Percentiles rank a stretch among this genome's conserved stretches.
Evolutionary conservation across 2,113 vertebrate species (phyloP).

Genomic region (Xiphorhynchus elegans): DNA sequence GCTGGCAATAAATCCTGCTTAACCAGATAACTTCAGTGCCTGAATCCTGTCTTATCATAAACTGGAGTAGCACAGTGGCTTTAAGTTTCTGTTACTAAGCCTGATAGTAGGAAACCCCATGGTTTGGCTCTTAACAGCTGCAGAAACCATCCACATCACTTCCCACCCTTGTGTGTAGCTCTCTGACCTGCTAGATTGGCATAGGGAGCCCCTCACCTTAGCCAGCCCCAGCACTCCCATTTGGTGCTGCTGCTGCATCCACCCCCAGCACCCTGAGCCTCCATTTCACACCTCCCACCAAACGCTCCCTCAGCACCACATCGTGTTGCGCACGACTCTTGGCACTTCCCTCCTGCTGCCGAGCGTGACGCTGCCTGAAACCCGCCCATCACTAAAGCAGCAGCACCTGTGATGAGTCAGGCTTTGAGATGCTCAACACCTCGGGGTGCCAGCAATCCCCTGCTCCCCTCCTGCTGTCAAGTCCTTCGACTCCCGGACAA

Average conservation of each 20-base stretch:
- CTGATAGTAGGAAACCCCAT: neutral
- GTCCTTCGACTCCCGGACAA: rapidly evolving
- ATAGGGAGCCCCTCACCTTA: neutral
- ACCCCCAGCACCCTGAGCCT: neutral
- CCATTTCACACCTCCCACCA: conserved; percentile 46
- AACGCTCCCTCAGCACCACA: neutral
- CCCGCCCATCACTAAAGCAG: neutral
- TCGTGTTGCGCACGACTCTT: conserved; percentile 5
- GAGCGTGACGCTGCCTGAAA: neutral
- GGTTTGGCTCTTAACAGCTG: neutral
- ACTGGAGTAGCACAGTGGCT: neutral
- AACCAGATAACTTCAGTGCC: neutral
- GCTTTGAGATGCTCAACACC: neutral
- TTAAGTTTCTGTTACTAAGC: neutral
- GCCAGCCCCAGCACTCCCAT: neutral
- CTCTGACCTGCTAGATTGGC: neutral
- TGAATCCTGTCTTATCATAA: neutral
- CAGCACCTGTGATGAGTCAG: neutral
- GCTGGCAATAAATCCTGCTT: neutral
- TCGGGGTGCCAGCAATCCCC: neutral
- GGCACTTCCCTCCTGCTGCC: neutral
- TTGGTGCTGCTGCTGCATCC: neutral
- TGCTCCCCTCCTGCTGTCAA: neutral
- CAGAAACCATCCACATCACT: neutral
- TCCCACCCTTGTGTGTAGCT: neutral